Percentiles rank a stretch among this genome's conserved stretches.
Conservation (phyloP, 2,797 vertebrate species). For the Sebastes dallii region DNA sequence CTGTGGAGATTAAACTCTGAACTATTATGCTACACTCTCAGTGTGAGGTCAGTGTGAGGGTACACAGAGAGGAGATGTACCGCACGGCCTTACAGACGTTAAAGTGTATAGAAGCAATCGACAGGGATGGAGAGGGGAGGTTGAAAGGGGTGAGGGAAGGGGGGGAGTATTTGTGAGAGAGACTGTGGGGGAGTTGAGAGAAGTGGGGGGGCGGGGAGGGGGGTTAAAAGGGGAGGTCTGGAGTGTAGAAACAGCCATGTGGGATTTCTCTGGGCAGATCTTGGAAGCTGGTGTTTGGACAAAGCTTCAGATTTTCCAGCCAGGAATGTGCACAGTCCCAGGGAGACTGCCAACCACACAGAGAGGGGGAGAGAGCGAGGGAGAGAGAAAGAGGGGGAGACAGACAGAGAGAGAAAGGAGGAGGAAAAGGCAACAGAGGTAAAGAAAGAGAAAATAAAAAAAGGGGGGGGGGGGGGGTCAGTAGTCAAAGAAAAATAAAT, state of each 20-base stretch:
- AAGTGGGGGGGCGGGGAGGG: background rate
- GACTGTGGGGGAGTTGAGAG: conserved; percentile 46
- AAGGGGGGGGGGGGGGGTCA: background rate
- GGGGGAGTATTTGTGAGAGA: conserved; percentile 27
- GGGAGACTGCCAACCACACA: conserved; percentile 84
- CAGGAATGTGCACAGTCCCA: conserved; percentile 87
- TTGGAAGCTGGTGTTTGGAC: conserved; percentile 87
- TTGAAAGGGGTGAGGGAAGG: conserved; percentile 26
- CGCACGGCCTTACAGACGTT: background rate
- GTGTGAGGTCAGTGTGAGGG: conserved; percentile 35
- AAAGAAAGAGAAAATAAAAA: conserved; percentile 50
- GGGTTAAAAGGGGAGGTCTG: conserved; percentile 57
- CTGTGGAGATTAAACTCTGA: conserved; percentile 68
- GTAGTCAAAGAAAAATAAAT: conserved; percentile 47
- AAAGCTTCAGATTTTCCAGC: conserved; percentile 87
- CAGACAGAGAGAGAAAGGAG: conserved; percentile 32
- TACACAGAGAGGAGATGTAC: conserved; percentile 1
- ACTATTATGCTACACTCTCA: conserved; percentile 40
- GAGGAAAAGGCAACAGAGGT: conserved; percentile 40
- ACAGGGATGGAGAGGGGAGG: conserved; percentile 40
- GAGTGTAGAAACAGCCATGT: conserved; percentile 81
- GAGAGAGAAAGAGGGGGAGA: conserved; percentile 18
- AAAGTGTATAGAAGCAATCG: conserved; percentile 18
- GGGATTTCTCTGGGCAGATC: conserved; percentile 85
- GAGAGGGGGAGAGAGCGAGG: conserved; percentile 36